These are phyloP conservation scores for Poeciliopsis turneri DNA, from an alignment of 2,797 vertebrate genomes.

Conservation along the genomic window DNA sequence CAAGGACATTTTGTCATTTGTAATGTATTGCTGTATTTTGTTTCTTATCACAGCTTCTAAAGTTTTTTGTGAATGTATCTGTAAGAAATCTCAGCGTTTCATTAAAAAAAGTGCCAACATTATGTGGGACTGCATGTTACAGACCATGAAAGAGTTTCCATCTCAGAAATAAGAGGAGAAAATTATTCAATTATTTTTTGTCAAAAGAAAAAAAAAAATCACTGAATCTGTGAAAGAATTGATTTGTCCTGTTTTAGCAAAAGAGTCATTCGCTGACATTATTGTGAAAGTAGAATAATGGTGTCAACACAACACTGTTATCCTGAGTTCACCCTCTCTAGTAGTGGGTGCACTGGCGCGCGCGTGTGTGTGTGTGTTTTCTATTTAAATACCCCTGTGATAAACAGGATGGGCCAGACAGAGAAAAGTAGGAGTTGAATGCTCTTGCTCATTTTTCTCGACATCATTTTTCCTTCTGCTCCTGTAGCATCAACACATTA, in stretches of 20 bases:
- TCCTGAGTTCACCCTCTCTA: slow-evolving; percentile 34
- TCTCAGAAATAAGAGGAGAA: slow-evolving; percentile 15
- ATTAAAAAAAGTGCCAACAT: slow-evolving; percentile 40
- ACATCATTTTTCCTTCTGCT: slow-evolving; percentile 49
- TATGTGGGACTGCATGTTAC: slow-evolving; percentile 56
- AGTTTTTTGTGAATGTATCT: too few relatives aligned
- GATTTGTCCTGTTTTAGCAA: slow-evolving; percentile 7
- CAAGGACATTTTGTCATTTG: not conserved
- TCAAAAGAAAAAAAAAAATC: not conserved
- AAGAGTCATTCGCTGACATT: slow-evolving; percentile 9
- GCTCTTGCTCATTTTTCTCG: slow-evolving; percentile 42
- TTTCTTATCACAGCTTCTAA: too few relatives aligned
- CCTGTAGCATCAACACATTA: slow-evolving; percentile 42
- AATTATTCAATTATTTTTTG: not conserved
- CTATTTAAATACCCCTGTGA: slow-evolving; percentile 74
- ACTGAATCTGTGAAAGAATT: not conserved
- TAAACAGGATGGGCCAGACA: slow-evolving; percentile 68
- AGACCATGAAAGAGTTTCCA: slow-evolving; percentile 35
- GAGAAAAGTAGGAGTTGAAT: slow-evolving; percentile 65
- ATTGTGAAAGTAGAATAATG: slow-evolving; percentile 16
- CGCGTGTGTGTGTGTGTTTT: slow-evolving; percentile 21
- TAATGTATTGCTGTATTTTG: slow-evolving; percentile 1
- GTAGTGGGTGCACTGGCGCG: slow-evolving; percentile 24
- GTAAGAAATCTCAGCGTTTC: too few relatives aligned
- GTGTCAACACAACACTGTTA: slow-evolving; percentile 50